Conservation (phyloP, 2,113 vertebrate species). For the Miniopterus natalensis region DNA sequence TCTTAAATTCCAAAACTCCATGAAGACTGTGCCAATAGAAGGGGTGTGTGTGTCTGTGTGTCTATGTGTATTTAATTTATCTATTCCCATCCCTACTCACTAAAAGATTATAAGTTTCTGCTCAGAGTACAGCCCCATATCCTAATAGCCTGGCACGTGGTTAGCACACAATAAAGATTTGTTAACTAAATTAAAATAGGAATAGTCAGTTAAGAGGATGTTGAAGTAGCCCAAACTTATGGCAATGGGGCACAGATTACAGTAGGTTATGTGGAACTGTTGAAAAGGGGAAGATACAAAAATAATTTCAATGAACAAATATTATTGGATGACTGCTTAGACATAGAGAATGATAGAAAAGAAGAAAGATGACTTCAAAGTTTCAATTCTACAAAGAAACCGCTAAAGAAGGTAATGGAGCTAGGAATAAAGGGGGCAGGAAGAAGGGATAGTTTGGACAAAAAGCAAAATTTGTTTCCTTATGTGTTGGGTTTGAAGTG, state of each 20-base stretch:
- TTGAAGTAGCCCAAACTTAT: neutral
- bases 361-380: neutral
- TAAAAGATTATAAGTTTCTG: neutral
- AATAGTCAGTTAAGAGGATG: neutral
- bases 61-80: neutral
- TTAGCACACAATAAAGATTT: neutral
- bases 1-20: constrained; percentile 1
- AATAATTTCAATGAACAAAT: neutral
- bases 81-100: neutral
- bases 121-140: neutral
- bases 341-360: neutral
- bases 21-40: neutral
- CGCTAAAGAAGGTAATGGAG: neutral
- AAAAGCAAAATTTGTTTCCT: neutral
- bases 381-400: neutral
- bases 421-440: neutral
- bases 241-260: neutral
- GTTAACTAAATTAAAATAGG: neutral
- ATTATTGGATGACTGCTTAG: neutral
- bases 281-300: neutral
- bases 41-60: neutral
- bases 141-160: neutral
- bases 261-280: neutral
- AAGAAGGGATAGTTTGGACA: neutral
- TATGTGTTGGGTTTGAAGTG: neutral